Evolutionary conservation across 2,888 invertebrate genomes (phyloP).

Genomic region (Watsonalla cultraria): DNA sequence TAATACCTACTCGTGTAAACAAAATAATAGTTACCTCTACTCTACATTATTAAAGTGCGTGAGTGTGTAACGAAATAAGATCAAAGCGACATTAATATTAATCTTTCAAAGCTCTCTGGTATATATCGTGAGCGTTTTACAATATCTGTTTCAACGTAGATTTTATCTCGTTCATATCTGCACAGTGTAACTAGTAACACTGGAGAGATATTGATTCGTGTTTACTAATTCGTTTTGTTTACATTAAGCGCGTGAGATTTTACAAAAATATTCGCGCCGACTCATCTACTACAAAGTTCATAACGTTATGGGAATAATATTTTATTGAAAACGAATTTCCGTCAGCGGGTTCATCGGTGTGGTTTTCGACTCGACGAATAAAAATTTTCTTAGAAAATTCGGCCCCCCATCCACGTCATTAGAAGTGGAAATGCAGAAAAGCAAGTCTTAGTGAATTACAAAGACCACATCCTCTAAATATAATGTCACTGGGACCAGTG

Average conservation of each 20-base stretch:
- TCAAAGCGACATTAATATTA: neutral
- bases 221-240: constrained; percentile 1
- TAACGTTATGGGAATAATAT: neutral
- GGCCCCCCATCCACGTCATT: too few relatives aligned
- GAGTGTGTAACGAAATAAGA: too few relatives aligned
- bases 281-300: neutral
- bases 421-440: too few relatives aligned
- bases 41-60: too few relatives aligned
- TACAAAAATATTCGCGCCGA: neutral
- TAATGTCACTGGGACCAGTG: too few relatives aligned
- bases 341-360: too few relatives aligned
- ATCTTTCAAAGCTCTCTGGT: neutral
- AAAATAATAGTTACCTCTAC: too few relatives aligned
- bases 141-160: neutral
- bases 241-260: neutral
- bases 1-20: too few relatives aligned
- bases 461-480: too few relatives aligned
- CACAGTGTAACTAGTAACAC: neutral
- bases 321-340: neutral
- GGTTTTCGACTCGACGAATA: too few relatives aligned
- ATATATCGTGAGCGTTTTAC: neutral
- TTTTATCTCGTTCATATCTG: constrained; percentile 1
- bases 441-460: too few relatives aligned
- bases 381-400: too few relatives aligned
- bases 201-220: constrained; percentile 1